Percentiles rank a stretch among this genome's conserved stretches.
phyloP scores from a whole-genome alignment of 1,140 invertebrate species.

The Nephila pilipes region DNA sequence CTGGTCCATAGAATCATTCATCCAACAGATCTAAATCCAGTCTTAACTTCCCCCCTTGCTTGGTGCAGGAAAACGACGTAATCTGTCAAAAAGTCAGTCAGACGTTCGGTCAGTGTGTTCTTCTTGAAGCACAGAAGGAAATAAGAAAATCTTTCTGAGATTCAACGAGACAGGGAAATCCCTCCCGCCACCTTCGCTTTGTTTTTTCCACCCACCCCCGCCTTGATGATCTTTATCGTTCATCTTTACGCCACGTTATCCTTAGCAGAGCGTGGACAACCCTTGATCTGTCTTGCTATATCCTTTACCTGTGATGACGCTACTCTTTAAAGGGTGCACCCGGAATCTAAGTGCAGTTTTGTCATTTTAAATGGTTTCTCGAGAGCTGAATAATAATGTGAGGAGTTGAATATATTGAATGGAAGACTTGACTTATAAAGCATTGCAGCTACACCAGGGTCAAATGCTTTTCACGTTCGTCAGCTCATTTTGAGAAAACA shows the following conservation, averaged over 20 bases:
- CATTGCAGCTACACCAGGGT: neutral
- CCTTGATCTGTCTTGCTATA: conserved; percentile 20
- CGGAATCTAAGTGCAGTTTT: conserved; percentile 40
- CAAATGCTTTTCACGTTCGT: neutral
- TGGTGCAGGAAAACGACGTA: conserved; percentile 21
- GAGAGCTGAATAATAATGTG: conserved; percentile 47
- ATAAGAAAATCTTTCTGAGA: conserved; percentile 29
- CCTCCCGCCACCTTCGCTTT: conserved; percentile 11
- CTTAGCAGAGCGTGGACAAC: conserved; percentile 65
- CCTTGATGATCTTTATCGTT: conserved; percentile 63
- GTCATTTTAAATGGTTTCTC: conserved; percentile 47
- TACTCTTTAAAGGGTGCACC: neutral
- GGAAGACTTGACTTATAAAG: neutral
- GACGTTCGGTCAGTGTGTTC: conserved; percentile 72
- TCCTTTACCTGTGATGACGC: neutral
- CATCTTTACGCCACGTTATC: conserved; percentile 70
- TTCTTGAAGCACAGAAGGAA: conserved; percentile 39
- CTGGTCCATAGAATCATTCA: conserved; percentile 71
- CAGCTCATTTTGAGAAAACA: neutral
- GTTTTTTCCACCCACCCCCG: conserved; percentile 19
- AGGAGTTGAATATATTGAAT: neutral
- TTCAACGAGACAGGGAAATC: conserved; percentile 69
- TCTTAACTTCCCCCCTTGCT: neutral
- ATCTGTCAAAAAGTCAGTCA: conserved; percentile 75
- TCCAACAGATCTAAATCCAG: conserved; percentile 60